Evolutionary conservation across 2,797 vertebrate species (phyloP), one percentile per base, ranked within the genome.

Genomic region (Decapterus maruadsi): DNA sequence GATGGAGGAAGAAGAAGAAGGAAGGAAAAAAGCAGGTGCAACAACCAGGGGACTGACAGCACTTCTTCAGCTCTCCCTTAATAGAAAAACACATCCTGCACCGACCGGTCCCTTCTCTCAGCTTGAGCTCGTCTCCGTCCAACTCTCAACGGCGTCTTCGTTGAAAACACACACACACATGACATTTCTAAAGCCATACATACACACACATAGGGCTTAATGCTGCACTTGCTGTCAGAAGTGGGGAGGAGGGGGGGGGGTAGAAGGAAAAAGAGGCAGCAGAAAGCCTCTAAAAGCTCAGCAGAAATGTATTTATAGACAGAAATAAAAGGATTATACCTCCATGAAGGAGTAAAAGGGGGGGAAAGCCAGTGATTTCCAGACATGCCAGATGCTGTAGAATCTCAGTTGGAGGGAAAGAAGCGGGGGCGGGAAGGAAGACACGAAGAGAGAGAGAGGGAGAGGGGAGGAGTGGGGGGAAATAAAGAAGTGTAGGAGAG

Each of bases 251-350:
- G 31, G 31, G 31, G 31, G 31, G 31, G 31, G 4, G 4, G 31
- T 34, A 34, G 16, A 2, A 4, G 22, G 50, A 45, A 62, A 67
- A 57, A 48, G 77, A 79, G 74, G 82, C 78, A 75, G 72, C 48
- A 80, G 69, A 84, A 83, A 91, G 88, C 86, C 84, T 83, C 83
- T 87, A 80, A 92, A 93, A 91, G 90, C 91, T 91, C 87, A 86
- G 86, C 89, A 92, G 78, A 92, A 87, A 92, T 90, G 90, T 93
- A 94, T 94, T 94, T 92, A 92, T 93, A 94, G 91, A 87, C 79
- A 74, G 78, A 91, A 92, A 91, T 90, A 92, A 92, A 92, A 90
- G 92, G 92, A 93, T 93, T 94, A 92, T 87, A 90, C 91, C 90
- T 92, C 90, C 90, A 84, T 88, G 90, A 89, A 91, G 89, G 76